Evolutionary conservation across 2,888 invertebrate species (phyloP).

Genomic region (Zootermopsis nevadensis): DNA sequence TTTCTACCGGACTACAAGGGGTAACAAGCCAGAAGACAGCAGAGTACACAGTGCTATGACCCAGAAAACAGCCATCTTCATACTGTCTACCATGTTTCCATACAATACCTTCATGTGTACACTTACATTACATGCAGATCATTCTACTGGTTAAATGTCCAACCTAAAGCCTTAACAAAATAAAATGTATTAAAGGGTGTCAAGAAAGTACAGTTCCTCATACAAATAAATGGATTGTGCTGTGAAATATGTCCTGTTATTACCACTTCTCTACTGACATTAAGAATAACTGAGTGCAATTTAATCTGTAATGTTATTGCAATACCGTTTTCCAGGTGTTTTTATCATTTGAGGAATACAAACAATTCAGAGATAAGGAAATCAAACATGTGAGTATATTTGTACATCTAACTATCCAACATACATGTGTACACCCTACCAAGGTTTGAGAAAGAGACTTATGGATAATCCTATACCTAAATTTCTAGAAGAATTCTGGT

Average conservation of each 20-base stretch:
- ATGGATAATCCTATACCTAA: too few species aligned
- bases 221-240: constrained; percentile 3
- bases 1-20: too few species aligned
- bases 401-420: not conserved
- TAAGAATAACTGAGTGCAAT: not conserved
- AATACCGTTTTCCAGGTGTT: not conserved
- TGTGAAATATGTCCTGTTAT: constrained; percentile 20
- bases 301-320: not conserved
- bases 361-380: constrained; percentile 10
- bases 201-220: not conserved
- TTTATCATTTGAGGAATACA: constrained; percentile 22
- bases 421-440: too few species aligned
- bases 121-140: too few species aligned
- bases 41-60: too few species aligned
- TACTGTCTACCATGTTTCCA: not conserved
- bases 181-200: not conserved
- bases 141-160: too few species aligned
- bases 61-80: too few species aligned
- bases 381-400: not conserved
- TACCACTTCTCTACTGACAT: not conserved
- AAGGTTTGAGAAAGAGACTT: too few species aligned
- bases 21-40: too few species aligned
- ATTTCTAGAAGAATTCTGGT: too few species aligned
- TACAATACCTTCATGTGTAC: not conserved
- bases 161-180: too few species aligned